Conservation (phyloP, 2,113 vertebrate genomes). For the Mastomys coucha region DNA sequence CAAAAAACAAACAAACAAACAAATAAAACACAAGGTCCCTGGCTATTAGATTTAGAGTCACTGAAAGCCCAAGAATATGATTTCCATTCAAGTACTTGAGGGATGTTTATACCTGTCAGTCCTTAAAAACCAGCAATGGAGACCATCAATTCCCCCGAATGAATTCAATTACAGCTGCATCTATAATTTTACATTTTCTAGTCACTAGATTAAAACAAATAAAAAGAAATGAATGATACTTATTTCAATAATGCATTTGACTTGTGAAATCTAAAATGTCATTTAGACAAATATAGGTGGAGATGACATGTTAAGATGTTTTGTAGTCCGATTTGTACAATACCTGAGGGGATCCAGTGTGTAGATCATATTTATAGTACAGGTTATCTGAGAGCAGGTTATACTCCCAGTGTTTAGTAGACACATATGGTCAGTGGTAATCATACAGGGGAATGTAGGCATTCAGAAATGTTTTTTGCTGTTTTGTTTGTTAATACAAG, state of each 20-base stretch:
- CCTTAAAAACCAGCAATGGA: background rate
- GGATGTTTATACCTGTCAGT: background rate
- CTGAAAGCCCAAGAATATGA: background rate
- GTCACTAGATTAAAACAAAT: conserved; percentile 11
- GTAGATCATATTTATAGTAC: background rate
- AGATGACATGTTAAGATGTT: background rate
- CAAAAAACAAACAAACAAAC: too few species aligned
- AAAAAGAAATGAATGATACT: background rate
- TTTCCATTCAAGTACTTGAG: background rate
- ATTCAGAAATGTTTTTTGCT: background rate
- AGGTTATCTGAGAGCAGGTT: background rate
- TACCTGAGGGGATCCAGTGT: background rate
- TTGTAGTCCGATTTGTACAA: background rate
- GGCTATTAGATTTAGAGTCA: background rate
- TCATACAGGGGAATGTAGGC: background rate
- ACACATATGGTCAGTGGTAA: background rate
- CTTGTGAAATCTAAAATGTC: background rate
- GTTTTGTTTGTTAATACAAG: background rate
- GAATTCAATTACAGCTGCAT: background rate
- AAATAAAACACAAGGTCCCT: conserved; percentile 15
- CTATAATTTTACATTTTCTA: background rate
- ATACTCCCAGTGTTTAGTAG: background rate
- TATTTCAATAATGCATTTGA: background rate
- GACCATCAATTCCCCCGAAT: background rate
- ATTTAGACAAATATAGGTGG: background rate